Percentiles rank a stretch among this genome's conserved stretches.
Conservation (phyloP, 2,113 vertebrate genomes). For the Cettia cetti region DNA sequence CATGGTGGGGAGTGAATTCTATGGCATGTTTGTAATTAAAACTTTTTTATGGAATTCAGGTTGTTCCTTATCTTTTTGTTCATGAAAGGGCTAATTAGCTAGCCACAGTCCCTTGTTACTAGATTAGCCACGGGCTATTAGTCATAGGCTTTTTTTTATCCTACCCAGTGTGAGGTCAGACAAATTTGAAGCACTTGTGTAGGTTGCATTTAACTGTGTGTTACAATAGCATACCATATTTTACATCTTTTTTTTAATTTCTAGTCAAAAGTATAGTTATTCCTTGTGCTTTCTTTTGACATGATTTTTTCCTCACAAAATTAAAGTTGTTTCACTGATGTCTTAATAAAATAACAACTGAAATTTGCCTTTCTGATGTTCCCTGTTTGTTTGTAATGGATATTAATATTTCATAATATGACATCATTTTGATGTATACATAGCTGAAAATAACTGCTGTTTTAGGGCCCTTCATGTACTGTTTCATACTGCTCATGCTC, state of each 20-base stretch:
- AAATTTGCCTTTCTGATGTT: not conserved
- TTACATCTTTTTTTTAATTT: not conserved
- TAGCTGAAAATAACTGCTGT: not conserved
- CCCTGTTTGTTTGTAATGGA: not conserved
- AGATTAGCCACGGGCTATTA: constrained; percentile 22
- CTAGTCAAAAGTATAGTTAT: not conserved
- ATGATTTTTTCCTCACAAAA: not conserved
- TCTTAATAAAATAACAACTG: not conserved
- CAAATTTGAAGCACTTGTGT: not conserved
- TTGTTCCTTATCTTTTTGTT: not conserved
- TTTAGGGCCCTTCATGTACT: not conserved
- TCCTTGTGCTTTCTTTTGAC: not conserved
- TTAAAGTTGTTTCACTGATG: not conserved
- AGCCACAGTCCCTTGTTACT: not conserved
- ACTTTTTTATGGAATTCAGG: not conserved
- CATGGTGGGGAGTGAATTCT: not conserved
- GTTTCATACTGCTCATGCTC: not conserved
- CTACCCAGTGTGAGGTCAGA: not conserved
- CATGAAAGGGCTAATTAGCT: not conserved
- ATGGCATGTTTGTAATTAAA: not conserved
- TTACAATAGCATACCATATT: not conserved
- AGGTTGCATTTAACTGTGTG: not conserved
- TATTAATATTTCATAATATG: not conserved
- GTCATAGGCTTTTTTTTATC: not conserved
- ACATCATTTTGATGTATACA: not conserved